Evolutionary conservation across 2,113 vertebrate species (phyloP).

Genomic region (Elanus axillaris): DNA sequence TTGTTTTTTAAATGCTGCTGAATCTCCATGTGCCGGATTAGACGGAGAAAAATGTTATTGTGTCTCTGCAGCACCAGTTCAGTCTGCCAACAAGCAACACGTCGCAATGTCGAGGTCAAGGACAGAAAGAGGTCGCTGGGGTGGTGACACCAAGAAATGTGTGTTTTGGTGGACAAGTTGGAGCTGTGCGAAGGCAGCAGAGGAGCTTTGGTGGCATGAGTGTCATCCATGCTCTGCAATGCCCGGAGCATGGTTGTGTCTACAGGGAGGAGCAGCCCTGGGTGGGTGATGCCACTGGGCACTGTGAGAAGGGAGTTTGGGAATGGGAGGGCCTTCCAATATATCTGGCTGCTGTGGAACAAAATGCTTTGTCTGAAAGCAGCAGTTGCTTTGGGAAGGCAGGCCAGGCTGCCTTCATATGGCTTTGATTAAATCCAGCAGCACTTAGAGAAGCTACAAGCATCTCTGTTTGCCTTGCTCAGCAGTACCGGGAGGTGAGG

Average conservation of each 20-base stretch:
- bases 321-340: not conserved
- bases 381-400: not conserved
- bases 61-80: not conserved
- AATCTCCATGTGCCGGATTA: not conserved
- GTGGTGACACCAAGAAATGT: not conserved
- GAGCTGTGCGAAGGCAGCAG: not conserved
- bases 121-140: not conserved
- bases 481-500: not conserved
- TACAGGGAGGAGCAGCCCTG: not conserved
- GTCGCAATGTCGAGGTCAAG: fast-evolving
- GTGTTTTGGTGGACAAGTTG: not conserved
- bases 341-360: not conserved
- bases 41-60: fast-evolving
- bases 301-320: not conserved
- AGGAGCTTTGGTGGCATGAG: not conserved
- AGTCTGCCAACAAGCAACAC: not conserved
- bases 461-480: not conserved
- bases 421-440: not conserved
- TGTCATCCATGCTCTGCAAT: not conserved
- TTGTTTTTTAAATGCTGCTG: not conserved
- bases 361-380: not conserved
- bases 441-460: not conserved
- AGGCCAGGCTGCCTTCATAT: not conserved
- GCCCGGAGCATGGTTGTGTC: fast-evolving
- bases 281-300: fast-evolving